These are phyloP conservation scores for Anticlea derivata DNA, from an alignment of 2,888 invertebrate species.

Conservation along the genomic window DNA sequence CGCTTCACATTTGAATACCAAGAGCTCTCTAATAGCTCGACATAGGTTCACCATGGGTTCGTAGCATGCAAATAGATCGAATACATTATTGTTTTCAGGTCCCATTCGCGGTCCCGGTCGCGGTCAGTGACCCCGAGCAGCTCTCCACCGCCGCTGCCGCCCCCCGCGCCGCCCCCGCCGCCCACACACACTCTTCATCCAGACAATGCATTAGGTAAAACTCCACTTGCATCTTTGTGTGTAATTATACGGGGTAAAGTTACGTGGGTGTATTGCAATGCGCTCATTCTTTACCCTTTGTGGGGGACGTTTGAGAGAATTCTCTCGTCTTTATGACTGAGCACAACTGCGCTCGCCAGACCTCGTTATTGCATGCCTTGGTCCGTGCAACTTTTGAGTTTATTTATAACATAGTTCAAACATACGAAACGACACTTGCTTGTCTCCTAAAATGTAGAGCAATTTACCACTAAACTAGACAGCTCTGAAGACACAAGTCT, in stretches of 20 bases:
- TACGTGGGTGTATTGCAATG: constrained; percentile 22
- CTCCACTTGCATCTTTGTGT: constrained; percentile 30
- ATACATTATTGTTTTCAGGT: constrained; percentile 45
- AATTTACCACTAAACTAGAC: neutral
- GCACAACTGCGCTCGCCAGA: constrained; percentile 16
- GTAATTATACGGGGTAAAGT: constrained; percentile 22
- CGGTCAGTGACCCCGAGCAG: constrained; percentile 74
- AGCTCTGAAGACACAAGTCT: too few relatives aligned
- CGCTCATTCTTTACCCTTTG: constrained; percentile 23
- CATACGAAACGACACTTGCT: constrained; percentile 3
- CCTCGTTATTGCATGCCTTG: constrained; percentile 5
- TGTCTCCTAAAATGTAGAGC: constrained; percentile 1
- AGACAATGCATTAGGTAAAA: constrained; percentile 77
- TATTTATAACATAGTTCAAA: constrained; percentile 4
- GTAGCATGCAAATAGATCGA: constrained; percentile 23
- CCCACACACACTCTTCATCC: constrained; percentile 78
- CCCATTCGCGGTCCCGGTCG: constrained; percentile 66
- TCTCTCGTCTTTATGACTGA: constrained; percentile 13
- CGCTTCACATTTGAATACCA: neutral
- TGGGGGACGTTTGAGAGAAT: constrained; percentile 18
- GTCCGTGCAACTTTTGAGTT: constrained; percentile 5
- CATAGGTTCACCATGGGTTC: constrained; percentile 31
- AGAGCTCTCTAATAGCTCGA: constrained; percentile 9
- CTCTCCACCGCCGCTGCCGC: constrained; percentile 63
- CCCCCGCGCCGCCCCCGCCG: constrained; percentile 63